A percentile compares a stretch with the other conserved stretches of the same genome.
phyloP scores from a whole-genome alignment of 35 echinoderm and acorn worm species.

The Hemicentrotus pulcherrimus region DNA sequence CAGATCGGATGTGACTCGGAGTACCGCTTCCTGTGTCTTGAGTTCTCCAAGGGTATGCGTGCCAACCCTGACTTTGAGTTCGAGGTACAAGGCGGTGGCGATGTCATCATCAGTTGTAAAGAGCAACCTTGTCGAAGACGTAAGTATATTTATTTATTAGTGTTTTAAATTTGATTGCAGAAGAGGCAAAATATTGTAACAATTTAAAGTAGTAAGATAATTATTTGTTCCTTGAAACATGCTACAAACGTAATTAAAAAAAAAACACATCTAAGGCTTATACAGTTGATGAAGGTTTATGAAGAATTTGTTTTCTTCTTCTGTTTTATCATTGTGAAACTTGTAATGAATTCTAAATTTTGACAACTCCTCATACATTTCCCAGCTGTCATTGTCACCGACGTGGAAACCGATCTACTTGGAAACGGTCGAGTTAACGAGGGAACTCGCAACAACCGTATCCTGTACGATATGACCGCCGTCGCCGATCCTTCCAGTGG shows the following conservation, averaged over 20 bases:
- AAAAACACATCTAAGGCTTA: background rate
- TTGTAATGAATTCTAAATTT: background rate
- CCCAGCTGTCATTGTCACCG: constrained; percentile 64
- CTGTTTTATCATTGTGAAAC: background rate
- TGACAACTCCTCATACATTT: background rate
- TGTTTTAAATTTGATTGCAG: background rate
- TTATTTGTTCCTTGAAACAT: too few relatives aligned
- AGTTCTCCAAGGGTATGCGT: constrained; percentile 79
- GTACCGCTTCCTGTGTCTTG: constrained; percentile 77
- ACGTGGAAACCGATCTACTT: constrained; percentile 36
- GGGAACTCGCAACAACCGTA: constrained; percentile 61
- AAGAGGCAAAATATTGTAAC: too few relatives aligned
- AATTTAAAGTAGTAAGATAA: too few relatives aligned
- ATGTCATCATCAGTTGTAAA: constrained; percentile 69
- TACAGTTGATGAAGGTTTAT: too few relatives aligned
- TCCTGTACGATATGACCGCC: constrained; percentile 71
- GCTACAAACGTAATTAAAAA: background rate
- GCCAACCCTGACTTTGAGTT: constrained; percentile 86
- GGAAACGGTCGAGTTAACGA: constrained; percentile 57
- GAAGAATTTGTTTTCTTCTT: too few relatives aligned
- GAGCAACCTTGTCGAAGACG: constrained; percentile 83
- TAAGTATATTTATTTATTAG: constrained; percentile 34
- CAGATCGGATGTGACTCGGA: constrained; percentile 81
- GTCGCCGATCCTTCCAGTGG: constrained; percentile 74
- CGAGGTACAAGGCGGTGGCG: constrained; percentile 68